Percentiles rank a stretch among this genome's conserved stretches.
Evolutionary conservation across 2,797 vertebrate genomes (phyloP).

Genomic region (Coregonus suidteri): DNA sequence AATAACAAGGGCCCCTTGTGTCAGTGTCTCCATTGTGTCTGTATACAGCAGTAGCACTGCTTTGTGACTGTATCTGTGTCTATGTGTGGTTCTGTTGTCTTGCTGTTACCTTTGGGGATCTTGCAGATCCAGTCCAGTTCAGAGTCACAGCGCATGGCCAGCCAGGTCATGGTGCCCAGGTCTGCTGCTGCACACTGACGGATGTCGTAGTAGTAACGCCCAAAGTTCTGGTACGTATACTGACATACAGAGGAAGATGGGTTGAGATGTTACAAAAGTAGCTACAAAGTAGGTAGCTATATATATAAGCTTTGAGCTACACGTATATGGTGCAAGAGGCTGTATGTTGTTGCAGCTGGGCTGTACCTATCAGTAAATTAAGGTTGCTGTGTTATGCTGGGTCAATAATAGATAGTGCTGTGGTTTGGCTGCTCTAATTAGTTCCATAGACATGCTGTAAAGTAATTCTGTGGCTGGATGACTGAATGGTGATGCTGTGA

Average conservation of each 20-base stretch:
- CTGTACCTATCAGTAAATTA: too few species aligned
- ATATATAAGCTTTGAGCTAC: too few species aligned
- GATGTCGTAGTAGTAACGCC: conserved; percentile 83
- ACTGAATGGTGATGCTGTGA: conserved; percentile 36
- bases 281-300: neutral
- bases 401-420: too few species aligned
- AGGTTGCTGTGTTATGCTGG: too few species aligned
- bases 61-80: neutral
- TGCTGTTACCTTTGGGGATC: conserved; percentile 86
- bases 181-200: conserved; percentile 87
- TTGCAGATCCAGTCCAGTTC: conserved; percentile 98
- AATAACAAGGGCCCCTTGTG: neutral
- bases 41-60: neutral
- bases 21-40: neutral
- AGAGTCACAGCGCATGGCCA: conserved; percentile 89
- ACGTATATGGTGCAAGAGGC: too few species aligned
- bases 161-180: conserved; percentile 90
- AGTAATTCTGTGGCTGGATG: neutral
- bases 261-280: neutral
- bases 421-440: conserved; percentile 77
- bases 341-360: too few species aligned
- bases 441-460: conserved; percentile 83
- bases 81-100: neutral
- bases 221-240: conserved; percentile 95
- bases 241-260: conserved; percentile 48